Conservation (phyloP, 1,140 invertebrate species). For the Trypoxylus dichotomus region DNA sequence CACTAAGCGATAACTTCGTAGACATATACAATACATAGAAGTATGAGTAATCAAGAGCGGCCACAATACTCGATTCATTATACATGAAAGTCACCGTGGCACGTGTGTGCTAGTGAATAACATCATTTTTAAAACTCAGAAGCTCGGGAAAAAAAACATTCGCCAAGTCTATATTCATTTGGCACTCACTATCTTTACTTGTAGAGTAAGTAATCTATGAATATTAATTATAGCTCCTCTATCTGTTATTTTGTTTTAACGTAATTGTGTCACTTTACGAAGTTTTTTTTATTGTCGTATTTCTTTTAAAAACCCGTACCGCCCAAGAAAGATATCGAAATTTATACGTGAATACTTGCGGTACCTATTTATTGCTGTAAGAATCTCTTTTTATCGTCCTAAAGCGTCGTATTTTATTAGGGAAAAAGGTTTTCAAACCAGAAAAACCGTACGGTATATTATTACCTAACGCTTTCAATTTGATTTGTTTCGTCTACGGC, state of each 20-base stretch:
- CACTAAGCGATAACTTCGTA: too few species aligned
- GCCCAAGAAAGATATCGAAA: too few species aligned
- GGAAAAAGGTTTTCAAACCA: neutral
- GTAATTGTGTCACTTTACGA: neutral
- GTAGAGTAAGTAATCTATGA: too few species aligned
- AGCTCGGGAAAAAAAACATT: neutral
- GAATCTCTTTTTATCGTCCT: too few species aligned
- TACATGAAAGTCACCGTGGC: neutral
- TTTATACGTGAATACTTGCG: too few species aligned
- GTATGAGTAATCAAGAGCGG: too few species aligned
- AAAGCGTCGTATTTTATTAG: too few species aligned
- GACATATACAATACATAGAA: too few species aligned
- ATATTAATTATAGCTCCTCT: neutral
- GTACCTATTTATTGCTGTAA: too few species aligned
- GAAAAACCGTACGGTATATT: neutral
- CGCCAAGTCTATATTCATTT: neutral
- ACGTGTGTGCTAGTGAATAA: neutral
- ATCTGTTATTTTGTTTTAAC: neutral
- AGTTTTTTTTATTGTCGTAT: too few species aligned
- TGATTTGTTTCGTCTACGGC: constrained; percentile 17
- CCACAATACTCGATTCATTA: neutral
- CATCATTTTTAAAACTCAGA: neutral
- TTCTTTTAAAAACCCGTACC: too few species aligned
- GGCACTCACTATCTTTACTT: neutral
- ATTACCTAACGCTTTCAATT: constrained; percentile 11